phyloP scores from a whole-genome alignment of 2,797 vertebrate genomes.

The Cirrhinus mrigala region DNA sequence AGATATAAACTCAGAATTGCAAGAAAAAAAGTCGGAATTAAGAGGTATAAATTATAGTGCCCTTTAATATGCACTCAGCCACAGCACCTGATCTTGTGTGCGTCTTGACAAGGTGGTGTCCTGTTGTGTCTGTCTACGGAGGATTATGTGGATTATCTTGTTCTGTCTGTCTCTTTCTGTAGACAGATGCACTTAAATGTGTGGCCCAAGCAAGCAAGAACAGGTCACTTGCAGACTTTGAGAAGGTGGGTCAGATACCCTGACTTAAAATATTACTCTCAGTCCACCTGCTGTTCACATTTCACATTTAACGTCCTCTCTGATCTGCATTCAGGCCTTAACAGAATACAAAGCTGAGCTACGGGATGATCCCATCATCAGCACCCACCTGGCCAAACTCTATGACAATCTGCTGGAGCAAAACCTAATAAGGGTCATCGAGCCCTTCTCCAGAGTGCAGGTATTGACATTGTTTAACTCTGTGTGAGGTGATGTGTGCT shows the following conservation, averaged over 20 bases:
- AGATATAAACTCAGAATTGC: too few species aligned
- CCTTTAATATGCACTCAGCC: background rate
- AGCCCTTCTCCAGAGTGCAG: slow-evolving; percentile 98
- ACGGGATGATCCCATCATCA: slow-evolving; percentile 96
- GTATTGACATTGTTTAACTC: slow-evolving; percentile 70
- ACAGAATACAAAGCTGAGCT: slow-evolving; percentile 94
- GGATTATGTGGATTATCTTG: slow-evolving; percentile 12
- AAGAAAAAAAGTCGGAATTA: too few species aligned
- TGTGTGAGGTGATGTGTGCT: background rate
- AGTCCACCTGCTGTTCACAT: background rate
- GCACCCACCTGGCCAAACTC: slow-evolving; percentile 91
- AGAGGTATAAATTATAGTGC: too few species aligned
- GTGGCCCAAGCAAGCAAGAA: slow-evolving; percentile 98
- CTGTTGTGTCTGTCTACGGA: background rate
- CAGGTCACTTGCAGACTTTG: slow-evolving; percentile 94
- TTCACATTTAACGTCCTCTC: background rate
- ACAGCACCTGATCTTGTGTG: background rate
- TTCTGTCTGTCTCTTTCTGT: slow-evolving; percentile 30
- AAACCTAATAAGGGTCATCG: slow-evolving; percentile 97
- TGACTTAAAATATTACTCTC: background rate
- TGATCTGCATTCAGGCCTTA: slow-evolving; percentile 80
- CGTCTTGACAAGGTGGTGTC: background rate
- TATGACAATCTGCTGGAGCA: slow-evolving; percentile 97
- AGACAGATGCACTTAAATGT: slow-evolving; percentile 96
- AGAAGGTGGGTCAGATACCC: slow-evolving; percentile 83